Conservation (phyloP, 1,140 invertebrate species). For the Mycetomoellerius zeteki region DNA sequence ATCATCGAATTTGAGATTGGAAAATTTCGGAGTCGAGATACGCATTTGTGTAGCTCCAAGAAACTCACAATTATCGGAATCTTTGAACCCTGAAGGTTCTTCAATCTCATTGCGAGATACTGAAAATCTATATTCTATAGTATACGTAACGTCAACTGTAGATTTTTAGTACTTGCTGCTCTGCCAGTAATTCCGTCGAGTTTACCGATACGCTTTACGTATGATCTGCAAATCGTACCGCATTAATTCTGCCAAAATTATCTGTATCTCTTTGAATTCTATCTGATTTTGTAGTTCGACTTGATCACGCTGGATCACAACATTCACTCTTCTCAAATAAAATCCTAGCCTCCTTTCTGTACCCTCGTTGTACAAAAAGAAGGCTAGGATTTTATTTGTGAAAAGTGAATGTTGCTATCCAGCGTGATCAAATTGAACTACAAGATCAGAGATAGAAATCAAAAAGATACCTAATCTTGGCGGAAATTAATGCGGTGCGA, state of each 20-base stretch:
- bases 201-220: constrained; percentile 38
- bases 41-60: background rate
- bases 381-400: background rate
- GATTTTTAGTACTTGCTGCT: too few relatives aligned
- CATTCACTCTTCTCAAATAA: too few relatives aligned
- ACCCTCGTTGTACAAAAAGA: background rate
- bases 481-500: constrained; percentile 10
- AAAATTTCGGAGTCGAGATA: background rate
- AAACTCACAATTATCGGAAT: background rate
- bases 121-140: too few relatives aligned
- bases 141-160: too few relatives aligned
- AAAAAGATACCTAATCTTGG: background rate
- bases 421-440: background rate
- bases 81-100: background rate
- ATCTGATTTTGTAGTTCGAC: constrained; percentile 3
- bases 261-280: background rate
- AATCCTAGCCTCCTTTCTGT: too few relatives aligned
- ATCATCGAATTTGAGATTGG: background rate
- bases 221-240: constrained; percentile 3
- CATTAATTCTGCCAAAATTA: constrained; percentile 20
- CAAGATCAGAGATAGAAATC: background rate
- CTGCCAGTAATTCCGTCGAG: constrained; percentile 11
- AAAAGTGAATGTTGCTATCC: too few relatives aligned
- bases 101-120: too few relatives aligned
- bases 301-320: background rate